A percentile compares a stretch with the other conserved stretches of the same genome.
These are phyloP conservation scores for Pelecanus crispus DNA, from an alignment of 2,113 vertebrate genomes.

Conservation along the genomic window DNA sequence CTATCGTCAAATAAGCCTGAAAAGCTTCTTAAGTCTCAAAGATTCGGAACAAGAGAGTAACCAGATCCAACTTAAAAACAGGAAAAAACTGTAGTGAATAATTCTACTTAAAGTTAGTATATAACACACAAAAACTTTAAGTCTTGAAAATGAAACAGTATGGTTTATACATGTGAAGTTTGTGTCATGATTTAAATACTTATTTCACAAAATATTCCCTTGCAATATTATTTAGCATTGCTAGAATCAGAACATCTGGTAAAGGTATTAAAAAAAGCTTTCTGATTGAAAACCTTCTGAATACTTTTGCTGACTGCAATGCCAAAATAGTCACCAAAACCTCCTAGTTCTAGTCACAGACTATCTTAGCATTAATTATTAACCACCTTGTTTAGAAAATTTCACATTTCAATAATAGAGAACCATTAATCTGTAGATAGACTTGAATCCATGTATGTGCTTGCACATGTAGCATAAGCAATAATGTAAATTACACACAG, in stretches of 20 bases:
- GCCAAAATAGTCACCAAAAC: not conserved
- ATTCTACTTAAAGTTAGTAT: not conserved
- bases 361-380: not conserved
- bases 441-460: not conserved
- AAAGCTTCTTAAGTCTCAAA: not conserved
- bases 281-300: not conserved
- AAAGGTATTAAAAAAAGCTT: not conserved
- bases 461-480: not conserved
- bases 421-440: not conserved
- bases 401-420: not conserved
- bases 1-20: not conserved
- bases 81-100: not conserved
- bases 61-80: not conserved
- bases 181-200: not conserved
- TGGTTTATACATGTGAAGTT: fast-evolving
- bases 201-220: not conserved
- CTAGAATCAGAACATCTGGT: not conserved
- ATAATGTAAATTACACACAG: not conserved
- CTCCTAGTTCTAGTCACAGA: not conserved
- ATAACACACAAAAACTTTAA: not conserved
- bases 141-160: not conserved
- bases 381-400: not conserved
- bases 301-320: not conserved
- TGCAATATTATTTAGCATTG: not conserved
- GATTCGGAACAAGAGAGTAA: not conserved